Conservation (phyloP, 1,140 invertebrate species). For the Melipona quadrifasciata region DNA sequence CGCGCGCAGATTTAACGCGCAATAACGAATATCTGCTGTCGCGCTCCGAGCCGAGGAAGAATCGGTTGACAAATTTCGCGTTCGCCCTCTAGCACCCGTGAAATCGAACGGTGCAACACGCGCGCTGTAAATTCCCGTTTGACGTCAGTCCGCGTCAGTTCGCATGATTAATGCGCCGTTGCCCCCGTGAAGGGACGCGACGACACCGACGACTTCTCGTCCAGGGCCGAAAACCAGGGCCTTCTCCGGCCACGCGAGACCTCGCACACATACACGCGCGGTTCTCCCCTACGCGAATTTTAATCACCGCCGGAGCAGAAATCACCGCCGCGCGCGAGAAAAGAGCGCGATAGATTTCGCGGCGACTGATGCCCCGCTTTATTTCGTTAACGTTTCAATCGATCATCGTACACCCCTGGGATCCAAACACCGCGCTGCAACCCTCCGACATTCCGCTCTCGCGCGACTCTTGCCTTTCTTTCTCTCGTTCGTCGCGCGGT, state of each 20-base stretch:
- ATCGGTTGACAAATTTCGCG: conserved; percentile 63
- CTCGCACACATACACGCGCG: not conserved
- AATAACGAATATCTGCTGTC: conserved; percentile 48
- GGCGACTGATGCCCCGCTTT: conserved; percentile 68
- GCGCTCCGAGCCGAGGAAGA: conserved; percentile 54
- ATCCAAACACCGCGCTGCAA: conserved; percentile 11
- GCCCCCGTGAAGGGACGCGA: conserved; percentile 62
- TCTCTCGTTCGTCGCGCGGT: not conserved
- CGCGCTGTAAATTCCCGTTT: conserved; percentile 75
- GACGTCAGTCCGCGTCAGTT: conserved; percentile 74
- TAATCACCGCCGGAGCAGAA: conserved; percentile 67
- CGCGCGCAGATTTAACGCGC: conserved; percentile 37
- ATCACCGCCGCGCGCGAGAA: conserved; percentile 4
- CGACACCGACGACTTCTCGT: conserved; percentile 49
- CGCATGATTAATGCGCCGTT: conserved; percentile 75
- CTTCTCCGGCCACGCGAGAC: not conserved
- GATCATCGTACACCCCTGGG: conserved; percentile 64
- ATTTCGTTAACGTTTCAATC: conserved; percentile 73
- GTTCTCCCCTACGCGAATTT: conserved; percentile 65
- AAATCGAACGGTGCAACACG: conserved; percentile 62
- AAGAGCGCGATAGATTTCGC: conserved; percentile 62
- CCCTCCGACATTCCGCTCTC: not conserved
- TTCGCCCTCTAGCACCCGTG: conserved; percentile 41
- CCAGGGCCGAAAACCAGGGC: not conserved
- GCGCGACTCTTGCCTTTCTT: not conserved